Conservation (phyloP, 2,888 invertebrate species). For the Apodemia duryi region DNA sequence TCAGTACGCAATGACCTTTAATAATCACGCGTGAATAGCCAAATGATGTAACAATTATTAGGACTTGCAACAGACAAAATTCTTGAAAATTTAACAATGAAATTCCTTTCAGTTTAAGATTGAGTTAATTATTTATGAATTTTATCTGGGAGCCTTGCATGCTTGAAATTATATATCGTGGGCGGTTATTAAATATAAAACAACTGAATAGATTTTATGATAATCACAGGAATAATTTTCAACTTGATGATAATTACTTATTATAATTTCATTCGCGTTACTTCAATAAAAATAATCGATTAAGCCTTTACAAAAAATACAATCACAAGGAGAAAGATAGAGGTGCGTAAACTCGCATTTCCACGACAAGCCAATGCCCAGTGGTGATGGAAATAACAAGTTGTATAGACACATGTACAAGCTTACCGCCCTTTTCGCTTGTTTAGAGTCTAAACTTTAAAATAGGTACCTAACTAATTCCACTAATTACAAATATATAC, state of each 20-base stretch:
- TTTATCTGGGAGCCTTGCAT: conserved; percentile 10
- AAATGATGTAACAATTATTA: conserved; percentile 63
- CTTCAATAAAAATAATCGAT: no score
- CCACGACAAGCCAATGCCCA: no score
- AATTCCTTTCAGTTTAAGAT: conserved; percentile 12
- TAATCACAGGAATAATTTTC: background rate
- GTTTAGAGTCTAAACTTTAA: no score
- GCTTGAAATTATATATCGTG: background rate
- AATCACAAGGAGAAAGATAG: no score
- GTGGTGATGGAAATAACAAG: no score
- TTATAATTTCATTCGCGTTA: no score
- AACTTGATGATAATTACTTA: background rate
- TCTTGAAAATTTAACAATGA: conserved; percentile 33
- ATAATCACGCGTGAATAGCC: conserved; percentile 32
- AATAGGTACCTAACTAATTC: no score
- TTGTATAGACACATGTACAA: no score
- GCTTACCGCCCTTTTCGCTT: no score
- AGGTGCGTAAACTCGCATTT: no score
- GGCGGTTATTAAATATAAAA: background rate
- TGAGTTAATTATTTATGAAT: conserved; percentile 12
- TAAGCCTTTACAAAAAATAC: no score
- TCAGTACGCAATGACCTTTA: conserved; percentile 28
- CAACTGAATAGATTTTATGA: background rate
- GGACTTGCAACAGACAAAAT: conserved; percentile 63
- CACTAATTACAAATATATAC: no score